Percentiles rank a stretch among this genome's conserved stretches.
Evolutionary conservation across 2,797 vertebrate genomes (phyloP).

Genomic region (Myotis pilosus): DNA sequence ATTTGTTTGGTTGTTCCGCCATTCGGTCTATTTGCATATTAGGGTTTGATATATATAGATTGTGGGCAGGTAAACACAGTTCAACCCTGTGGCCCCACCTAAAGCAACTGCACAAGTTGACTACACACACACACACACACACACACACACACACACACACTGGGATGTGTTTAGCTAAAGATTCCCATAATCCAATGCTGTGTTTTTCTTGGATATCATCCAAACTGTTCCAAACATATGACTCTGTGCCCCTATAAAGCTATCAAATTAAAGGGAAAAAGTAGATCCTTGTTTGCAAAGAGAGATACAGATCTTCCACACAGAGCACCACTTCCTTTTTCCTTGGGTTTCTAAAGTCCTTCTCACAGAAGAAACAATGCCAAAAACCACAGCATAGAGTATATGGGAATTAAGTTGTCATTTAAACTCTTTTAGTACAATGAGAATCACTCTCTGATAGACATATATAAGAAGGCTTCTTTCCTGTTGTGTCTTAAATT

Average conservation of each 20-base stretch:
- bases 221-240: not conserved
- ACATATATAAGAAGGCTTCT: not conserved
- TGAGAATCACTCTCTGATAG: not conserved
- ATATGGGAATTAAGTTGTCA: not conserved
- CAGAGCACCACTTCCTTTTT: not conserved
- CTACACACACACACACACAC: not conserved
- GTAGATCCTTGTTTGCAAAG: constrained; percentile 19
- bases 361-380: constrained; percentile 14
- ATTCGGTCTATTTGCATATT: too few species aligned
- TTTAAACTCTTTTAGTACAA: not conserved
- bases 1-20: too few species aligned
- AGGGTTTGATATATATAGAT: not conserved
- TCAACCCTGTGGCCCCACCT: not conserved
- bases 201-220: not conserved
- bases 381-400: not conserved
- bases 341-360: not conserved
- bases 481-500: constrained; percentile 17
- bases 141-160: not conserved
- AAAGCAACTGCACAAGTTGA: not conserved
- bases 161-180: not conserved
- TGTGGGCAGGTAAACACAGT: not conserved
- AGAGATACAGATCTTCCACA: constrained; percentile 9
- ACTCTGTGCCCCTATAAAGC: not conserved
- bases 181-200: not conserved
- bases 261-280: not conserved